Conservation (phyloP, 2,113 vertebrate species). For the Hippotragus niger region DNA sequence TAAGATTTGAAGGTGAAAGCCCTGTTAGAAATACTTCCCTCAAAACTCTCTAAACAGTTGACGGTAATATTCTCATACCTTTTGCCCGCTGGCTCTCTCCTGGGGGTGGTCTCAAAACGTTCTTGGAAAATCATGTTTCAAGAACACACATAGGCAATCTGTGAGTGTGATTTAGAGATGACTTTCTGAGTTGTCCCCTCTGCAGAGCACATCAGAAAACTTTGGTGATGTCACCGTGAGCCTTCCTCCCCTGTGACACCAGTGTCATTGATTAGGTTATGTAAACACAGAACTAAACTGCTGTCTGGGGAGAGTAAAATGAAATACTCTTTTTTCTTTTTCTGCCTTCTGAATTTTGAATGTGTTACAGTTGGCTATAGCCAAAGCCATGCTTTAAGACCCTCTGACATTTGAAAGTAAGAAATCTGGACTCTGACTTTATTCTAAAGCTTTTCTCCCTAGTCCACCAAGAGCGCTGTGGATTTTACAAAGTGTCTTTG, state of each 20-base stretch:
- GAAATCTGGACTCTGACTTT: slow-evolving; percentile 23
- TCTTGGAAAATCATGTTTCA: slow-evolving; percentile 71
- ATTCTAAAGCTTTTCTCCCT: slow-evolving; percentile 35
- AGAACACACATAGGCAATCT: slow-evolving; percentile 48
- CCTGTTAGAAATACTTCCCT: slow-evolving; percentile 55
- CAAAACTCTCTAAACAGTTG: slow-evolving; percentile 42
- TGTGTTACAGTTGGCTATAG: slow-evolving; percentile 22
- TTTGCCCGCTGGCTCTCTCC: slow-evolving; percentile 54
- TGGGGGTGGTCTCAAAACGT: slow-evolving; percentile 56
- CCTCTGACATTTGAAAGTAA: slow-evolving; percentile 38
- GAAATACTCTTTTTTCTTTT: not conserved
- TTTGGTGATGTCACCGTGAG: slow-evolving; percentile 19
- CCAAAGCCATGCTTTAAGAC: slow-evolving; percentile 14
- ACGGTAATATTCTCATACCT: slow-evolving; percentile 54
- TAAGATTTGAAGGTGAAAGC: slow-evolving; percentile 68
- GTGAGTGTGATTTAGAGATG: slow-evolving; percentile 71
- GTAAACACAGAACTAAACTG: not conserved
- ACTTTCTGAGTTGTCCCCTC: slow-evolving; percentile 43
- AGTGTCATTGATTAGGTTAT: slow-evolving; percentile 55
- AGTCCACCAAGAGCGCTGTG: not conserved
- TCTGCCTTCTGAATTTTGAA: slow-evolving; percentile 30
- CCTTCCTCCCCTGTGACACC: slow-evolving; percentile 47
- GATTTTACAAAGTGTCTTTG: not conserved
- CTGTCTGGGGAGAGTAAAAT: slow-evolving; percentile 2
- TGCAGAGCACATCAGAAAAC: slow-evolving; percentile 63